Base-by-base conservation (phyloP, 2,797 vertebrate genomes). In the Anomalospiza imberbis region DNA sequence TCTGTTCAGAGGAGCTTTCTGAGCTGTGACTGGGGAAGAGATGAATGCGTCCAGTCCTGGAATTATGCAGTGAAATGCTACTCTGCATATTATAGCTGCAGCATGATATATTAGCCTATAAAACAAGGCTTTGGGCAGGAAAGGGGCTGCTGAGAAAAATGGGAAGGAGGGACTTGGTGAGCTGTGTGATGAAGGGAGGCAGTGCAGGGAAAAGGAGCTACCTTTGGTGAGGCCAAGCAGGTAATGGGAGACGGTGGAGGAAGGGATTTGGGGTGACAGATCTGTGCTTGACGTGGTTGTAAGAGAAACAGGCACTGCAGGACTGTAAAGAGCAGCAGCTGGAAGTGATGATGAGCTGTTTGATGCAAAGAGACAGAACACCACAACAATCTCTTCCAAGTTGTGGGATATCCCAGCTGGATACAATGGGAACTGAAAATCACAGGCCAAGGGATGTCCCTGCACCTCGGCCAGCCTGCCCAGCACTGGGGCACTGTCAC, bases 1-100 rank as follows among this genome's bases (percentile, higher is more conserved):
- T 48, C 75, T 65, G 70, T 32, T 60, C 73, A 73, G 86, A 58
- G 74, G 66, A 93, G 60, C 66, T 95, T 88, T 94, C 93, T 89
- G 67, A 88, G 81, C 62, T 47, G 82, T 74, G 83, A 76, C 79
- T 89, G 47, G 40, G 72, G 80, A 84, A 93, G 80, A 95, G 90
- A 94, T 62, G 60, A 94, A 70, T 89, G 50, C 1, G 3, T 31
- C 45, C 51, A 50, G 54, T 84, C 88, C 88, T 86, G 80, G 91
- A 87, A 82, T 82, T 70, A 84, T 91, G 93, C 92, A 78, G 73
- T 70, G 68, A 97, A 95, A 95, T 66, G 70, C 74, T 63, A 79
- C 70, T 84, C 54, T 71, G 84, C 91, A 88, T 89, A 51, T 88
- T 96, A 84, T 42, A 72, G 54, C 91, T 94, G 61, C 20, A 63